Evolutionary conservation across 2,888 invertebrate species (phyloP).

Genomic region (Pseudanteris insignis): DNA sequence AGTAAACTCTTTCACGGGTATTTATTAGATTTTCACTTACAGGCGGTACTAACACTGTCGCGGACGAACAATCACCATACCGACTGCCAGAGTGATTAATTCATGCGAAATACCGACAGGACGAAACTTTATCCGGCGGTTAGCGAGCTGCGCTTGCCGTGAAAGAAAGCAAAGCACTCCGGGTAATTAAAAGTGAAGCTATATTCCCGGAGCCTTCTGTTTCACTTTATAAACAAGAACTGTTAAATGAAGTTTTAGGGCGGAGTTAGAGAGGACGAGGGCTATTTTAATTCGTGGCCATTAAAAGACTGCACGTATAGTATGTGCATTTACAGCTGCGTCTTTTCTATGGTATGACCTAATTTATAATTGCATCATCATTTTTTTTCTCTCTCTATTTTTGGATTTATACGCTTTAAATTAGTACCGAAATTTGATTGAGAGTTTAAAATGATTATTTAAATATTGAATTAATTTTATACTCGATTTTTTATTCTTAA

Average conservation of each 20-base stretch:
- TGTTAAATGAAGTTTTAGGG: slow-evolving; percentile 60
- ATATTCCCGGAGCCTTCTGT: slow-evolving; percentile 62
- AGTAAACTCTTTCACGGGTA: slow-evolving; percentile 59
- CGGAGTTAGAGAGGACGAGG: slow-evolving; percentile 8
- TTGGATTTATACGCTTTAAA: too few relatives aligned
- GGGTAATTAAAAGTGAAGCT: slow-evolving; percentile 64
- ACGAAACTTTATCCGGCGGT: slow-evolving; percentile 53
- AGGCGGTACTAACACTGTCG: slow-evolving; percentile 41
- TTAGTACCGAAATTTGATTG: too few relatives aligned
- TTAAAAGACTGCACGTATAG: slow-evolving; percentile 18
- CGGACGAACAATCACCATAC: slow-evolving; percentile 57
- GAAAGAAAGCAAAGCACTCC: slow-evolving; percentile 63
- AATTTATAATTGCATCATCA: too few relatives aligned
- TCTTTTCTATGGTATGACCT: slow-evolving; percentile 12
- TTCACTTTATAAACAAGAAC: slow-evolving; percentile 65
- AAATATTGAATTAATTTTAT: too few relatives aligned
- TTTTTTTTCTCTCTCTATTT: too few relatives aligned
- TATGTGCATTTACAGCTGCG: slow-evolving; percentile 5
- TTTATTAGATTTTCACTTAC: slow-evolving; percentile 65
- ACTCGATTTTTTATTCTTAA: too few relatives aligned
- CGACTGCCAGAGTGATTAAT: slow-evolving; percentile 48
- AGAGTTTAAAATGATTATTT: too few relatives aligned
- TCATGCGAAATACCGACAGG: slow-evolving; percentile 43
- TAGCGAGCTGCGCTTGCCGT: slow-evolving; percentile 50
- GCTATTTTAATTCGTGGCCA: slow-evolving; percentile 34